Evolutionary conservation across 2,113 vertebrate species (phyloP).

Genomic region (Nothobranchius kuhntae): DNA sequence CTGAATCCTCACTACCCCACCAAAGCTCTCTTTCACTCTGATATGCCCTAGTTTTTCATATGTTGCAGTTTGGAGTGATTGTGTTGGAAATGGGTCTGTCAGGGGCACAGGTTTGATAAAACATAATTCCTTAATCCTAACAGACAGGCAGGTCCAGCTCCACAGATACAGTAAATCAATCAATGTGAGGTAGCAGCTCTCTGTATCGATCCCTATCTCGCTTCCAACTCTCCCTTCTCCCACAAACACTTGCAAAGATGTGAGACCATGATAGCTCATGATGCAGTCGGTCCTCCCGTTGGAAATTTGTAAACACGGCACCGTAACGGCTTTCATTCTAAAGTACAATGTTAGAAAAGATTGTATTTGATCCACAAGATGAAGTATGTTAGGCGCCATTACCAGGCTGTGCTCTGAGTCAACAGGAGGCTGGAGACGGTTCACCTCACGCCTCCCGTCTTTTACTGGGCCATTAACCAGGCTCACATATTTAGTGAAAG

Average conservation of each 20-base stretch:
- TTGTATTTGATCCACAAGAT: slow-evolving; percentile 52
- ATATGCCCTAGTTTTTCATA: slow-evolving; percentile 51
- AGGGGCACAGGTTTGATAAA: slow-evolving; percentile 64
- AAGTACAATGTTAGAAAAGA: slow-evolving; percentile 24
- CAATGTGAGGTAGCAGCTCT: slow-evolving; percentile 58
- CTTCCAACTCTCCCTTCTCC: neutral
- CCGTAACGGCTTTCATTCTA: neutral
- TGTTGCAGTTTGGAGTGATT: slow-evolving; percentile 43
- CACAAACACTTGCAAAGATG: slow-evolving; percentile 34
- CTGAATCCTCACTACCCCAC: slow-evolving; percentile 15
- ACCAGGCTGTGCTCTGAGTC: slow-evolving; percentile 60
- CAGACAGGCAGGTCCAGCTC: slow-evolving; percentile 66
- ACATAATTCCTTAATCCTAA: slow-evolving; percentile 75
- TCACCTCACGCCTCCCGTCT: slow-evolving; percentile 62
- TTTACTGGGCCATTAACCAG: slow-evolving; percentile 71
- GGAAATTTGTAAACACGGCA: slow-evolving; percentile 2
- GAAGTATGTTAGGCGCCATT: slow-evolving; percentile 69
- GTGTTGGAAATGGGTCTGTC: slow-evolving; percentile 49
- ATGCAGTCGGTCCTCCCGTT: slow-evolving; percentile 10
- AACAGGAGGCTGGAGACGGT: slow-evolving; percentile 68
- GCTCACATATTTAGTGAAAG: slow-evolving; percentile 27
- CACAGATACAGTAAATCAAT: slow-evolving; percentile 75
- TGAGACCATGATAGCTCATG: slow-evolving; percentile 13
- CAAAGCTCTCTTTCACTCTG: slow-evolving; percentile 27
- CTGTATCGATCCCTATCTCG: slow-evolving; percentile 54